Percentiles rank a stretch among this genome's conserved stretches.
These are phyloP conservation scores for Drosophila nannoptera DNA, from an alignment of 1,140 invertebrate genomes.

Conservation along the genomic window DNA sequence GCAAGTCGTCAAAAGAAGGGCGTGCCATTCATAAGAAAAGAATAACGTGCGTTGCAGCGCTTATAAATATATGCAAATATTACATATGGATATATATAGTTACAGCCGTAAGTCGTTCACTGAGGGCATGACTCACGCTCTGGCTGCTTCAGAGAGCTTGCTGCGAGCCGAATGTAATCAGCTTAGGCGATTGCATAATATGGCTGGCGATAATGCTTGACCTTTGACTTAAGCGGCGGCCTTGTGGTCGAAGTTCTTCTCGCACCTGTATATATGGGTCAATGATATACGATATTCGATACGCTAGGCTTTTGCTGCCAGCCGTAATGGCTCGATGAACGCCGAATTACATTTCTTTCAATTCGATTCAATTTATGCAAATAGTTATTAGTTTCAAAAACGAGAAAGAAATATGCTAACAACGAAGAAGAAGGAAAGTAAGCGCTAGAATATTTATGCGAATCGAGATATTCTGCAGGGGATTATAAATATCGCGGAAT, in stretches of 20 bases:
- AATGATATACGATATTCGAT: conserved; percentile 46
- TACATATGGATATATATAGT: no score
- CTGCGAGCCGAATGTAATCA: no score
- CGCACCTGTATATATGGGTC: conserved; percentile 32
- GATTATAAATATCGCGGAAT: conserved; percentile 53
- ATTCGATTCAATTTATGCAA: conserved; percentile 35
- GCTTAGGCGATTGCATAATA: background rate
- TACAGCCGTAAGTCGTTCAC: no score
- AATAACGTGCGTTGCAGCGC: no score
- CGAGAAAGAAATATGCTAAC: conserved; percentile 17
- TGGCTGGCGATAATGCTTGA: no score
- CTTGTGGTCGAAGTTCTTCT: background rate
- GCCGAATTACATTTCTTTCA: conserved; percentile 31
- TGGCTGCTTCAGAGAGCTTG: no score
- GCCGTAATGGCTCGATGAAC: conserved; percentile 35
- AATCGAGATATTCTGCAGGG: conserved; percentile 20
- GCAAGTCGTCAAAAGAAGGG: no score
- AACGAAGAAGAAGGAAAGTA: conserved; percentile 50
- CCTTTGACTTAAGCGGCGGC: conserved; percentile 58
- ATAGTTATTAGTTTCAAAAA: conserved; percentile 28
- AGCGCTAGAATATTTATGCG: conserved; percentile 16
- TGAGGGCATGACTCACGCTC: no score
- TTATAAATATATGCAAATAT: no score
- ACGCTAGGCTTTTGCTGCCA: conserved; percentile 36
- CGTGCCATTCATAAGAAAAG: no score